Percentiles rank a stretch among this genome's conserved stretches.
These are phyloP conservation scores for Amyelois transitella DNA, from an alignment of 1,140 invertebrate genomes.

Conservation along the genomic window DNA sequence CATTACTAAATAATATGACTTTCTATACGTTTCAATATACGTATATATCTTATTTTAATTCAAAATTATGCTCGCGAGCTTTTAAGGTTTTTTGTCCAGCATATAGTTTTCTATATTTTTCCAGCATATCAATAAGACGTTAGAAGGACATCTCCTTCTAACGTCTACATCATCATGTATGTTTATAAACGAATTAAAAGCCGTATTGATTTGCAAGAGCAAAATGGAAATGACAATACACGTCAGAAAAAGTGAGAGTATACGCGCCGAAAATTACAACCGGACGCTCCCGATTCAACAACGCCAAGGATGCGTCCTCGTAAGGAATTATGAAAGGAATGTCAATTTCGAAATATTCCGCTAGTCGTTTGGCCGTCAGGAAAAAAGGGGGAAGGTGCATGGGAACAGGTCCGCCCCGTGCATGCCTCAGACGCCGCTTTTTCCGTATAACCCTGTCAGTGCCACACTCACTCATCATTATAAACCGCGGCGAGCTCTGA, in stretches of 20 bases:
- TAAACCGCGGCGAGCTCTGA: conserved; percentile 66
- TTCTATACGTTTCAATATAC: too few relatives aligned
- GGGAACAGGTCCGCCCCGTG: conserved; percentile 52
- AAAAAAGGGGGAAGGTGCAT: conserved; percentile 44
- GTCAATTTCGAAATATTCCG: conserved; percentile 68
- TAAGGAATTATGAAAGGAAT: conserved; percentile 65
- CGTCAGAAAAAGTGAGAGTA: conserved; percentile 50
- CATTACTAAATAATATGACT: too few relatives aligned
- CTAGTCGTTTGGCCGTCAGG: conserved; percentile 51
- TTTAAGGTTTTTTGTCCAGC: too few relatives aligned
- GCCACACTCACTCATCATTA: conserved; percentile 66
- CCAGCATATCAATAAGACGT: too few relatives aligned
- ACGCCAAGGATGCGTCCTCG: conserved; percentile 56
- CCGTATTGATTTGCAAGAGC: background rate
- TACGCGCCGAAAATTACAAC: conserved; percentile 54
- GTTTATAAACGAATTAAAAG: background rate
- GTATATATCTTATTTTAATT: too few relatives aligned
- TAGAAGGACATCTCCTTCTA: too few relatives aligned
- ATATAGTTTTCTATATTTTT: too few relatives aligned
- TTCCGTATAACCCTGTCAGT: conserved; percentile 27
- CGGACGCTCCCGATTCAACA: conserved; percentile 31
- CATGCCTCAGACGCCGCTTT: conserved; percentile 49
- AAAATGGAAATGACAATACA: background rate
- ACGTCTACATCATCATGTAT: too few relatives aligned
- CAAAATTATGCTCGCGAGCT: too few relatives aligned